Base-by-base conservation (phyloP, 2,113 vertebrate genomes). In the Tautogolabrus adspersus region DNA sequence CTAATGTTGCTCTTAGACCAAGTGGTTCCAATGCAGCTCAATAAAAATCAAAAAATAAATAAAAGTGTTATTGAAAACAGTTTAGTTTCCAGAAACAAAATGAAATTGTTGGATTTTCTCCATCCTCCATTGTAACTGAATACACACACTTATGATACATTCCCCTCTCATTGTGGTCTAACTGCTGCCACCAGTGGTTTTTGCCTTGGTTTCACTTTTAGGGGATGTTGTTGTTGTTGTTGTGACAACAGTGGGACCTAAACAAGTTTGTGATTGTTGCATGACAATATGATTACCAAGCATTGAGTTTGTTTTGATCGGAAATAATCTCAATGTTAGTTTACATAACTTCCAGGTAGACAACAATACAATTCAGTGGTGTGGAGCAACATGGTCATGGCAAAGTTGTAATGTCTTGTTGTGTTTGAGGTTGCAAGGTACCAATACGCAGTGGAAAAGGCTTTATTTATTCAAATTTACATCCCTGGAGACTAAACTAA, bases 71-170 rank as follows among this genome's bases (percentile, higher is more conserved):
- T 58, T 65, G 61, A 81, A 83, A 81, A 37, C 85, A 68, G 60
- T 60, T 5, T 26, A 21, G 34, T 79, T 88, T 84, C 74, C 77
- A 81, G 68, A 79, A 79, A 77, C 59, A 83, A 47, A 82, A 66
- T 40, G 21, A 63, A 8, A 76, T 21, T 9, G 23, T 19, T 69
- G 65, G 21, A 57, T 60, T 42, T 22, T 11, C 6, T 59, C 67
- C 69, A 69, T 42, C 10, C 13, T 38, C n/a, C 26, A 40, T 71
- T 72, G 9, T 37, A 3, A 30, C 34, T 30, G n/a, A 80, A 51
- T 19, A 37, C 51, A 34, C 5, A 5, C 21, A 22, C 68, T 26
- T 18, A 59, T 19, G 40, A 46, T 19, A 67, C 38, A 59, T 18
- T 26, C 18, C 15, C 10, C 34, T 68, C 26, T 68, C 22, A 15